Evolutionary conservation across 2,888 invertebrate species (phyloP).

Genomic region (Matsumyia berberina): DNA sequence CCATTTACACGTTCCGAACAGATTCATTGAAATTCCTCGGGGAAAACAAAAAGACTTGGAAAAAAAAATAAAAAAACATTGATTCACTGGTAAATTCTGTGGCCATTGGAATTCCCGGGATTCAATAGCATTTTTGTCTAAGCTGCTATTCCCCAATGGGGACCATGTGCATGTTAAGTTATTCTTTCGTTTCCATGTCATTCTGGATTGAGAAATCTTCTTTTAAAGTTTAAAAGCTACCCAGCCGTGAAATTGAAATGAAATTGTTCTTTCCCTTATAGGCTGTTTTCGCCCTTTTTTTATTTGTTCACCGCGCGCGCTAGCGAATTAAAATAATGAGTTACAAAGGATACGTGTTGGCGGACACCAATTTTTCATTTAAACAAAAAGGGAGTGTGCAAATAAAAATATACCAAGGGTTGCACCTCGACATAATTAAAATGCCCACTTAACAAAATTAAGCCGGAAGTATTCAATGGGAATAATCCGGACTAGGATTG

Average conservation of each 20-base stretch:
- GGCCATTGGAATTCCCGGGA: background rate
- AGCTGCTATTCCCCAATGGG: slow-evolving; percentile 44
- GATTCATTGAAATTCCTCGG: slow-evolving; percentile 10
- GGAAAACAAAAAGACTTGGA: slow-evolving; percentile 1
- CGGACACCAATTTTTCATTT: background rate
- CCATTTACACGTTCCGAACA: slow-evolving; percentile 5
- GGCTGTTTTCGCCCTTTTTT: background rate
- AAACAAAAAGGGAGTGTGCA: background rate
- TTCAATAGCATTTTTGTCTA: background rate
- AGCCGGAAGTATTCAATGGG: slow-evolving; percentile 45
- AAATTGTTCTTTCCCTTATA: slow-evolving; percentile 5
- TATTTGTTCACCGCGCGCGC: too few species aligned
- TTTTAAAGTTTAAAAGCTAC: slow-evolving; percentile 64
- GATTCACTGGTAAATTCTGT: background rate
- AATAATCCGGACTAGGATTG: slow-evolving; percentile 43
- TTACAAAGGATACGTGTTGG: background rate
- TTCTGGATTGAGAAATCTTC: slow-evolving; percentile 58
- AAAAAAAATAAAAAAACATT: background rate
- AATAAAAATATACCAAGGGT: background rate
- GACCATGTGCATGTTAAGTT: slow-evolving; percentile 41
- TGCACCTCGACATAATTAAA: slow-evolving; percentile 52
- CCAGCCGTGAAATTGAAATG: slow-evolving; percentile 66
- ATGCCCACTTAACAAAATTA: slow-evolving; percentile 51
- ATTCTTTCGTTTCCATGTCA: slow-evolving; percentile 42
- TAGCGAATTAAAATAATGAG: slow-evolving; percentile 26